Evolutionary conservation across 2,888 invertebrate species (phyloP).

Genomic region (Hedychridium roseum): DNA sequence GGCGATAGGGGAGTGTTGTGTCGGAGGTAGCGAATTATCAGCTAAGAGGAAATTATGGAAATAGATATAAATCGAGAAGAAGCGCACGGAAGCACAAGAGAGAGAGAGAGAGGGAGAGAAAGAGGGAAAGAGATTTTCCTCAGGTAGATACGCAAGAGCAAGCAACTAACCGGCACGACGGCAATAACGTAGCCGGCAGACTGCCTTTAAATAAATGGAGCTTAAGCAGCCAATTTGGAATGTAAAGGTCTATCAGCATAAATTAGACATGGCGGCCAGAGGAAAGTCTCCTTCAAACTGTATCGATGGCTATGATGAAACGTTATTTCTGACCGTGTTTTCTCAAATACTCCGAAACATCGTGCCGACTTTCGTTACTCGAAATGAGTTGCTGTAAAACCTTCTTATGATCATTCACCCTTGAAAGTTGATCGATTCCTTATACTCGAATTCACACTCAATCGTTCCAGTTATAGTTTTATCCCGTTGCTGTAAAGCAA

Average conservation of each 20-base stretch:
- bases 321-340: too few species aligned
- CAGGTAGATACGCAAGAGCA: constrained; percentile 17
- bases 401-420: too few species aligned
- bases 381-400: too few species aligned
- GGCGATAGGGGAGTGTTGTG: constrained; percentile 27
- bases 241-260: constrained; percentile 52
- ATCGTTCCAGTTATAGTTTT: too few species aligned
- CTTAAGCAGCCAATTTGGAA: constrained; percentile 48
- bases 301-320: constrained; percentile 19
- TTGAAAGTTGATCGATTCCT: too few species aligned
- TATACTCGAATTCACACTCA: too few species aligned
- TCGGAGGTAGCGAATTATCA: constrained; percentile 53
- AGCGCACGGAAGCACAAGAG: constrained; percentile 22
- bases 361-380: too few species aligned
- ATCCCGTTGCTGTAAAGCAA: too few species aligned
- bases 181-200: constrained; percentile 17
- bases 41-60: constrained; percentile 61
- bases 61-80: constrained; percentile 59
- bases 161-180: constrained; percentile 23
- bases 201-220: constrained; percentile 43
- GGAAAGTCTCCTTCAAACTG: constrained; percentile 19
- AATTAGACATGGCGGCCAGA: constrained; percentile 39
- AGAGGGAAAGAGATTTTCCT: constrained; percentile 21
- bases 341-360: too few species aligned
- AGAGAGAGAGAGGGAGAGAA: too few species aligned